Evolutionary conservation across 2,888 invertebrate genomes (phyloP).

Genomic region (Rhagium mordax): DNA sequence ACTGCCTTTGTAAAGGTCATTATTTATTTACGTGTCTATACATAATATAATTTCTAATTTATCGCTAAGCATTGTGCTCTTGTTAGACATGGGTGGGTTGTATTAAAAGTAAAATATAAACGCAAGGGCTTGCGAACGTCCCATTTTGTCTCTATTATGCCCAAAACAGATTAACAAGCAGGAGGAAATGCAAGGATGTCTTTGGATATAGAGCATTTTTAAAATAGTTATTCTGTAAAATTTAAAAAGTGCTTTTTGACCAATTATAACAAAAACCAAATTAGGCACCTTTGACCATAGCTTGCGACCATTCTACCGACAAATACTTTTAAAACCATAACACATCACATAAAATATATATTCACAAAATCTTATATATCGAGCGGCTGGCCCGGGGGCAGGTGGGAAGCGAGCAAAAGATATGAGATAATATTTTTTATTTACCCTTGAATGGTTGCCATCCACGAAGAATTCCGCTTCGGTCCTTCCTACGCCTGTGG

Average conservation of each 20-base stretch:
- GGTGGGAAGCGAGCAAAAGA: neutral
- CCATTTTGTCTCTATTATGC: no score
- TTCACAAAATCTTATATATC: neutral
- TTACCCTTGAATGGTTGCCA: conserved; percentile 90
- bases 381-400: neutral
- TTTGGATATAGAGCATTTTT: no score
- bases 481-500: conserved; percentile 82
- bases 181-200: no score
- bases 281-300: no score
- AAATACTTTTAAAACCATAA: neutral
- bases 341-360: neutral
- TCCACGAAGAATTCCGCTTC: conserved; percentile 91
- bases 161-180: no score
- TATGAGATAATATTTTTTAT: conserved; percentile 49
- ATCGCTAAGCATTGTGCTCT: neutral
- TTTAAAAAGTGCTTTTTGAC: no score
- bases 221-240: no score
- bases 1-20: neutral
- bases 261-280: no score
- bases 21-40: neutral
- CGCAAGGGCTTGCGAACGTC: neutral
- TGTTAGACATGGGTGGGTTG: neutral
- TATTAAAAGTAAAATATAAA: neutral
- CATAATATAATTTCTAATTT: neutral
- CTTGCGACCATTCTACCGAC: no score